phyloP scores from a whole-genome alignment of 2,113 vertebrate genomes.

The Perca fluviatilis region DNA sequence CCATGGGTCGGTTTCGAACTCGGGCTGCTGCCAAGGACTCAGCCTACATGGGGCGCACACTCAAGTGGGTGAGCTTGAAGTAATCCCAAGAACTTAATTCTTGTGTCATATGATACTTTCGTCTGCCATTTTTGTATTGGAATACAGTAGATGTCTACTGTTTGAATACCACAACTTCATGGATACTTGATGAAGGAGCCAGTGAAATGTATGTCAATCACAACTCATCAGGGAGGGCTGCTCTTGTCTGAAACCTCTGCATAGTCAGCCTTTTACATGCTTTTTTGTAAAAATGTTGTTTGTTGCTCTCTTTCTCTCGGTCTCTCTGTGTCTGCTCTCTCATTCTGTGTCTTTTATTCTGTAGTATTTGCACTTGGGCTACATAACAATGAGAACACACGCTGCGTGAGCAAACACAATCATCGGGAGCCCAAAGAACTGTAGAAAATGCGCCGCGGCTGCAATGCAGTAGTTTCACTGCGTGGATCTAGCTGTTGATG shows the following conservation, averaged over 20 bases:
- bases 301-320: constrained; percentile 35
- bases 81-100: neutral
- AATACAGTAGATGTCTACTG: neutral
- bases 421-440: constrained; percentile 52
- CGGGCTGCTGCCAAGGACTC: no score
- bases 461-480: constrained; percentile 56
- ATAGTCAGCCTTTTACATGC: constrained; percentile 40
- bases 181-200: neutral
- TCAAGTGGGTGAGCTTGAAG: no score
- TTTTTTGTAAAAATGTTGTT: constrained; percentile 36
- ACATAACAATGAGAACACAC: constrained; percentile 68
- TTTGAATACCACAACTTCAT: neutral
- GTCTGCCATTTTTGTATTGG: neutral
- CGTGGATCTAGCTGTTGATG: constrained; percentile 23
- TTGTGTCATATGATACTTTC: neutral
- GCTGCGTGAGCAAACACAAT: constrained; percentile 67
- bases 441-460: constrained; percentile 51
- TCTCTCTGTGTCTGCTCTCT: constrained; percentile 42
- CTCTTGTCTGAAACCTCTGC: constrained; percentile 43
- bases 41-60: no score
- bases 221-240: constrained; percentile 32
- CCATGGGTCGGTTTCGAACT: no score
- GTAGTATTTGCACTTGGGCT: constrained; percentile 69
- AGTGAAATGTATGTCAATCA: constrained; percentile 41
- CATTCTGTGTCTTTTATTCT: constrained; percentile 53